Base-by-base conservation (phyloP, 2,888 invertebrate species). In the Plebejus argus region DNA sequence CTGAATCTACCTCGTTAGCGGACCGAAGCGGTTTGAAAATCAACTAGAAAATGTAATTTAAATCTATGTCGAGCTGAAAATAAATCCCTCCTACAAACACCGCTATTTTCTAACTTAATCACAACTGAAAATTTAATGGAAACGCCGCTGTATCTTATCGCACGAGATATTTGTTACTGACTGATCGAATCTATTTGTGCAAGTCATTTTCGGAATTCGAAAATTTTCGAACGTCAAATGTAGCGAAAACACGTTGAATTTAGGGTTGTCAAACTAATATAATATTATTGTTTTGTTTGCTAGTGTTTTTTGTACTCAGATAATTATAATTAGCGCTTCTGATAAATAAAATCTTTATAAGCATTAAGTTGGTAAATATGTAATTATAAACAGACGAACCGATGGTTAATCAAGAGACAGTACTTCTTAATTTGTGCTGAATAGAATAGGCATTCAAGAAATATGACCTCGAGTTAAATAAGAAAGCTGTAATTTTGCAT, bases 41-140 rank as follows among this genome's bases (percentile, higher is more conserved):
- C 74, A 28, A 74, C 49, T 45, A 45, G 72, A 6, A 74, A 74
- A 74, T 23, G 74, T 74, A 74, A 74, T 74, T 74, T 53, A 74
- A 74, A 74, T 74, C 74, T 53, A 39, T 49, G 74, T 74, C 18
- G 53, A 74, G 74, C 49, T 74, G 74, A 49, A 72, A 74, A 74
- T 23, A 23, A 74, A 53, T 74, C 53, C 20, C 49, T 53, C 12
- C 53, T 28, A 49, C 74, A 28, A 53, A 74, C 74, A 28, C 72
- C 72, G n/a, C 49, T 49, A 53, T 74, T 74, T 74, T 74, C 53
- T 7, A 74, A 74, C 74, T 74, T 74, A 74, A 74, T 74, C 53
- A 74, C 53, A 74, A 74, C 74, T 53, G 74, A 74, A 74, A 74
- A 74, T 74, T 23, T 49, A 74, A 74, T 74, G 74, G 74, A 49